phyloP scores from a whole-genome alignment of 1,140 invertebrate genomes.

The Bombyx mori region ASM3026992v2 NC_085115.1:9303001-9303500 shows the following conservation, averaged over 20 bases:
- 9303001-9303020: too few species aligned
- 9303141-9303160: slow-evolving; percentile 16
- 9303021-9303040: too few species aligned
- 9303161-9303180: slow-evolving; percentile 37
- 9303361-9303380: slow-evolving; percentile 39
- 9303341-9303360: slow-evolving; percentile 23
- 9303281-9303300: slow-evolving; percentile 46
- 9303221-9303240: slow-evolving; percentile 66
- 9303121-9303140: slow-evolving; percentile 1
- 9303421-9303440: slow-evolving; percentile 46
- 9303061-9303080: too few species aligned
- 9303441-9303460: slow-evolving; percentile 42
- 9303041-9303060: too few species aligned
- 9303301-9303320: slow-evolving; percentile 26
- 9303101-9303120: too few species aligned
- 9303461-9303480: slow-evolving; percentile 68
- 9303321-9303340: slow-evolving; percentile 24
- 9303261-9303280: slow-evolving; percentile 72
- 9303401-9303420: slow-evolving; percentile 55
- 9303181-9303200: slow-evolving; percentile 67
- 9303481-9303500: slow-evolving; percentile 67
- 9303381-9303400: slow-evolving; percentile 42
- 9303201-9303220: slow-evolving; percentile 63
- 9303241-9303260: slow-evolving; percentile 69
- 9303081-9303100: too few species aligned